Evolutionary conservation across 2,797 vertebrate genomes (phyloP), one percentile per base, ranked within the genome.

Genomic region (Tapera naevia): DNA sequence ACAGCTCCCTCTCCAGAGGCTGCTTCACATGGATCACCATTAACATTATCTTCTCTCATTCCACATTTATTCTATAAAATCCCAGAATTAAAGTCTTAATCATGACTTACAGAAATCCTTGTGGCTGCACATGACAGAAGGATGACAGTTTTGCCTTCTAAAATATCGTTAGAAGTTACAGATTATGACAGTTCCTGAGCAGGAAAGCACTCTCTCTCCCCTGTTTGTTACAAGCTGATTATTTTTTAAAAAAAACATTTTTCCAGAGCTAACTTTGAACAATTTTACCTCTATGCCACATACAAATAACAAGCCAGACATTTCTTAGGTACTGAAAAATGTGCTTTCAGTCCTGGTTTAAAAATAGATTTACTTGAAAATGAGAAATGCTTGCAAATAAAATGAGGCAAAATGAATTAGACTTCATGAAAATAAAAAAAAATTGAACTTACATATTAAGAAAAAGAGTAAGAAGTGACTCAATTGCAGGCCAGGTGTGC

Each of bases 91-190:
- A 86, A 91, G 82, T 33, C 87, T 91, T 92, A 89, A 94, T 91
- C 85, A 11, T 64, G 91, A 89, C 89, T 95, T 94, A 90, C 70
- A 95, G 92, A 94, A 93, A 93, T 94, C 91, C 94, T 94, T 86
- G 85, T 61, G 85, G 92, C 80, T 95, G 85, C 89, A 92, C 70
- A 70, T 39, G 91, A 89, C 93, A 95, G 86, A 91, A 61, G 69
- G 86, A 88, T 91, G 82, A 87, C 79, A 88, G 85, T 80, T 92
- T 70, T 73, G 71, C 67, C 78, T 87, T 82, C 75, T 51, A 74
- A 73, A 94, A 57, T 41, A 84, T 37, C 25, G 9, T 67, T 70
- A 86, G 60, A 95, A 96, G 64, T 94, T 91, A 84, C 3, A 62
- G 91, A 91, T 93, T 76, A 90, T 8, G 80, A 86, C 78, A 91